Evolutionary conservation across 2,113 vertebrate species (phyloP), one percentile per base, ranked within the genome.

Genomic region (Megalops atlanticus): DNA sequence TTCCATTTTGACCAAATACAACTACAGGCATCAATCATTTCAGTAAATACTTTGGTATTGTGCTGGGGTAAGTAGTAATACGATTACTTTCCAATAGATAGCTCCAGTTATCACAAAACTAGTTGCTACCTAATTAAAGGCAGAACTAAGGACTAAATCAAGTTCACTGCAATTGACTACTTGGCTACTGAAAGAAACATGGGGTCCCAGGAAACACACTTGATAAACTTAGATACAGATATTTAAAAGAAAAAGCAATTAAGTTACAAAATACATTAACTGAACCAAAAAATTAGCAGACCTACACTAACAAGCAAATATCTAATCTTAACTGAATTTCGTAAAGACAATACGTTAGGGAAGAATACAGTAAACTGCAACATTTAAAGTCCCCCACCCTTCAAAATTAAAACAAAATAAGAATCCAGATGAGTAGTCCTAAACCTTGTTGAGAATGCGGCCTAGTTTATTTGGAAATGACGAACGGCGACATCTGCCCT

Each of bases 261-360:
- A 81, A 85, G 43, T 83, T 87, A 89, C 88, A 89, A 68, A 81
- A 84, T 85, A 87, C 88, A 89, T 82, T 86, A 78, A 58, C 85
- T 87, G 84, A 86, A 84, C 72, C 33, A 81, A 78, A 80, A 80
- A 58, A 80, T 74, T 80, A 38, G 75, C 82, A 86, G 81, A 82
- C 83, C 82, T 85, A 85, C 18, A n/a, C 81, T 86, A 87, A 87
- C 85, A 89, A 86, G 88, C 85, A 87, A 86, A 85, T 40, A 78
- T 80, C 80, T 85, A 86, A 74, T 77, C 80, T 85, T 81, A 85
- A 88, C 84, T 86, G 80, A 85, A 82, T 77, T 81, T 40, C 80
- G 82, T 76, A 69, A 76, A 84, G 76, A 85, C 64, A 76, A 85
- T 64, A 80, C 72, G 64, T 69, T 41, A 73, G 72, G 49, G 82